These are phyloP conservation scores for Galago senegalensis DNA, from an alignment of 2,797 vertebrate species.

Conservation along the genomic window DNA sequence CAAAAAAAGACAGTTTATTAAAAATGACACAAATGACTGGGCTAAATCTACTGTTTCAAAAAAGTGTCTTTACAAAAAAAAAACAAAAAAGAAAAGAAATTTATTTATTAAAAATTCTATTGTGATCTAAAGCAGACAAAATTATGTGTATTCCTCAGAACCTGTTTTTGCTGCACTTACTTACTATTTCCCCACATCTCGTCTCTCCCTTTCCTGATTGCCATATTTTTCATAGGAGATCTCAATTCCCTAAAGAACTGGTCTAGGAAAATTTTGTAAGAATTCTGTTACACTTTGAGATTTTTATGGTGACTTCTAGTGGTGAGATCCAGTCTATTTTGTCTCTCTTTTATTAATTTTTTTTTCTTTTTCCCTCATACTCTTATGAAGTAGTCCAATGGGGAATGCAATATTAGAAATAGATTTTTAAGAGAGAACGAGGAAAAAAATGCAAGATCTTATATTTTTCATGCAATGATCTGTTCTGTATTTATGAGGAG, in stretches of 20 bases:
- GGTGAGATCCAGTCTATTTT: constrained; percentile 92
- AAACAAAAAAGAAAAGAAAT: constrained; percentile 93
- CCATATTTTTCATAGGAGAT: constrained; percentile 92
- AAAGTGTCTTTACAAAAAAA: constrained; percentile 99
- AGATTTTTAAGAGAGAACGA: constrained; percentile 95
- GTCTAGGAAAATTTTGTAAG: constrained; percentile 94
- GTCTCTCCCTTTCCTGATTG: constrained; percentile 88
- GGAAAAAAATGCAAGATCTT: constrained; percentile 91
- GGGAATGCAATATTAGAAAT: constrained; percentile 95
- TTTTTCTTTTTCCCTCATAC: constrained; percentile 87
- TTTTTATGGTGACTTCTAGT: constrained; percentile 95
- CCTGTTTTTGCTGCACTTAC: constrained; percentile 95
- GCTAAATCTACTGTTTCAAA: constrained; percentile 99
- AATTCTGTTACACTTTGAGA: constrained; percentile 92
- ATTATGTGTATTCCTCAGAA: constrained; percentile 95
- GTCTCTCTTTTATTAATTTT: constrained; percentile 90
- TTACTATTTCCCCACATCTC: constrained; percentile 88
- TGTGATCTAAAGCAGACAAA: constrained; percentile 99
- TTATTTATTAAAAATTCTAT: constrained; percentile 99
- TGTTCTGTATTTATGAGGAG: constrained; percentile 91
- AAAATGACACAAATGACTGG: constrained; percentile 96
- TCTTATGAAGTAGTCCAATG: constrained; percentile 88
- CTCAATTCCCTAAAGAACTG: constrained; percentile 93
- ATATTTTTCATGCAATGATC: constrained; percentile 94
- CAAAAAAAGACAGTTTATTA: constrained; percentile 94